phyloP scores from a whole-genome alignment of 2,888 invertebrate genomes.

The Drosophila atripex region DNA sequence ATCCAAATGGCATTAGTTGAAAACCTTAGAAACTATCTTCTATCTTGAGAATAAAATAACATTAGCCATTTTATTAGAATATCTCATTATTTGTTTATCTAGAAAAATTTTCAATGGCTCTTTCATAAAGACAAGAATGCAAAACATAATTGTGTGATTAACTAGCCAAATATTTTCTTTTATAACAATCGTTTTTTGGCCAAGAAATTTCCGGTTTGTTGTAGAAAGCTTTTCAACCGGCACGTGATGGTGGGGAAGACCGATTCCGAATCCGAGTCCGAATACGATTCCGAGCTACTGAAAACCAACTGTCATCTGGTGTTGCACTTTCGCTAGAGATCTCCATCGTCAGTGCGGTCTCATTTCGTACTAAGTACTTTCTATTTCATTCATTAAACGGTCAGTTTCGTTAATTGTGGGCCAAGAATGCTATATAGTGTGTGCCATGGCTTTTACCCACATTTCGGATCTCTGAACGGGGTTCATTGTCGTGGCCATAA shows the following conservation, averaged over 20 bases:
- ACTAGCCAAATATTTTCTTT: conserved; percentile 10
- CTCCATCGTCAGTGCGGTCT: conserved; percentile 53
- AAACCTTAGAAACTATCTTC: no score
- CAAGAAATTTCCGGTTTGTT: conserved; percentile 37
- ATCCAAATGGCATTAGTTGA: no score
- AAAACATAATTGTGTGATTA: not conserved
- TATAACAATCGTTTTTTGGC: not conserved
- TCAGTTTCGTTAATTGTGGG: conserved; percentile 48
- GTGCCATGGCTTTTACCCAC: conserved; percentile 33
- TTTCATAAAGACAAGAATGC: not conserved
- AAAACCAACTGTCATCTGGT: conserved; percentile 3
- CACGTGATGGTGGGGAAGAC: conserved; percentile 30
- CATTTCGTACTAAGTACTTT: conserved; percentile 57
- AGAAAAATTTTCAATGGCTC: no score
- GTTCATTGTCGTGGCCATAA: conserved; percentile 16
- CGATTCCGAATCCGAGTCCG: conserved; percentile 5
- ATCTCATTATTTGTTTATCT: no score
- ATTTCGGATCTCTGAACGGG: conserved; percentile 8
- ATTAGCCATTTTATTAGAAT: no score
- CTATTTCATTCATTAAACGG: conserved; percentile 68
- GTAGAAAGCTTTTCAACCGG: conserved; percentile 30
- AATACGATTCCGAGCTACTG: conserved; percentile 9
- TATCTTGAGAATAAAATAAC: no score
- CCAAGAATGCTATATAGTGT: conserved; percentile 44
- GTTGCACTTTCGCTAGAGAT: conserved; percentile 65